phyloP scores from a whole-genome alignment of 2,888 invertebrate genomes.

The Mesopsocus fuscifrons region DNA sequence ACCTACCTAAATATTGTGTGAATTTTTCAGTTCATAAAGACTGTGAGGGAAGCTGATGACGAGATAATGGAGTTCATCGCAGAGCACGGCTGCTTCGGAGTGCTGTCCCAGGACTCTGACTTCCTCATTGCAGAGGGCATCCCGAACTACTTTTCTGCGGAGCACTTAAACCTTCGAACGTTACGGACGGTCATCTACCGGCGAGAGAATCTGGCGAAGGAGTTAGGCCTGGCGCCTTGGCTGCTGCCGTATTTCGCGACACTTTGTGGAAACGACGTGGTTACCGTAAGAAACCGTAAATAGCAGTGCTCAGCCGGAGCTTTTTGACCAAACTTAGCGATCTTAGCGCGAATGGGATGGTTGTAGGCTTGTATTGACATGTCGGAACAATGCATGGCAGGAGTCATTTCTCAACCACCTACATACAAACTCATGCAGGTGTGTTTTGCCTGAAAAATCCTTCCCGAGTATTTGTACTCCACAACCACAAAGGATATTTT shows the following conservation, averaged over 20 bases:
- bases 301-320: constrained; percentile 15
- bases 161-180: constrained; percentile 19
- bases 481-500: too few species aligned
- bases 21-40: too few species aligned
- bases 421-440: too few species aligned
- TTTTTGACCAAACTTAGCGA: too few species aligned
- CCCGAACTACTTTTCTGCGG: constrained; percentile 20
- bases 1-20: too few species aligned
- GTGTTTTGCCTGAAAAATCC: too few species aligned
- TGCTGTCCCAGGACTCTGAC: constrained; percentile 22
- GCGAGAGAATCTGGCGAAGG: constrained; percentile 18
- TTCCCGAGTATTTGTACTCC: too few species aligned
- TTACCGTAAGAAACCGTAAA: too few species aligned
- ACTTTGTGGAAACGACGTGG: constrained; percentile 20
- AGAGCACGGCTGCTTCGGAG: constrained; percentile 20
- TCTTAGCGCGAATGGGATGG: too few species aligned
- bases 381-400: too few species aligned
- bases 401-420: too few species aligned
- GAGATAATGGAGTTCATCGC: constrained; percentile 20
- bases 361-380: too few species aligned
- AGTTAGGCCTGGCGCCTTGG: constrained; percentile 16
- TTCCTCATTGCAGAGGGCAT: constrained; percentile 20
- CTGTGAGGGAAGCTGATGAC: constrained; percentile 21
- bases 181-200: constrained; percentile 21
- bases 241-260: constrained; percentile 21